Evolutionary conservation across 2,888 invertebrate species (phyloP).

Genomic region (Gonocerus acuteangulatus): DNA sequence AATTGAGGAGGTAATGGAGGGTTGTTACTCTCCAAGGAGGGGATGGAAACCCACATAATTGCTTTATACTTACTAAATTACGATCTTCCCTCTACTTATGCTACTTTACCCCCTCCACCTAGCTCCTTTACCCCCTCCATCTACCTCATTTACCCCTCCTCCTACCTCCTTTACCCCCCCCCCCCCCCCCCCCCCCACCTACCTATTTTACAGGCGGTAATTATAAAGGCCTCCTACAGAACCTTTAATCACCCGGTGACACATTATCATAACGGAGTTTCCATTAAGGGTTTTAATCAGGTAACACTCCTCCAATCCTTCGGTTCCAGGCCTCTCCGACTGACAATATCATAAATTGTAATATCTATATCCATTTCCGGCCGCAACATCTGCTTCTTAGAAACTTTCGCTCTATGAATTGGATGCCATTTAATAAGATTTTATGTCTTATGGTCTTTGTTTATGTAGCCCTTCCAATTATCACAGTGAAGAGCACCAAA

Average conservation of each 20-base stretch:
- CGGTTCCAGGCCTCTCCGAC: too few relatives aligned
- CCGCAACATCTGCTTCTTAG: too few relatives aligned
- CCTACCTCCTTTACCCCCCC: too few relatives aligned
- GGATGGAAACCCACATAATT: slow-evolving; percentile 30
- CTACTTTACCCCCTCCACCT: background rate
- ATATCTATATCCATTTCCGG: too few relatives aligned
- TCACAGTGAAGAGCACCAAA: too few relatives aligned
- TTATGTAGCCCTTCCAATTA: too few relatives aligned
- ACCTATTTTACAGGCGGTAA: background rate
- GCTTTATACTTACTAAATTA: slow-evolving; percentile 31
- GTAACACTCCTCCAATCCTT: background rate
- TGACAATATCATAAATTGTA: too few relatives aligned
- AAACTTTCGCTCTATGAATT: too few relatives aligned
- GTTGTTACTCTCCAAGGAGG: slow-evolving; percentile 28
- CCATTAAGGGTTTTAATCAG: slow-evolving; percentile 21
- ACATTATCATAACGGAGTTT: slow-evolving; percentile 22
- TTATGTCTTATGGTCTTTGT: too few relatives aligned
- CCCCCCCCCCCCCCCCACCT: background rate
- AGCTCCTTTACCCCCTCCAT: background rate
- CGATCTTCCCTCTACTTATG: slow-evolving; percentile 1
- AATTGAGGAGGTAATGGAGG: slow-evolving; percentile 33
- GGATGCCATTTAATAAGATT: too few relatives aligned
- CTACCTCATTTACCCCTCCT: background rate
- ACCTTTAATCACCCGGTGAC: slow-evolving; percentile 27
- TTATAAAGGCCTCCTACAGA: background rate